A percentile compares a stretch with the other conserved stretches of the same genome.
Conservation (phyloP, 2,888 invertebrate genomes). For the Eupithecia centaureata region DNA sequence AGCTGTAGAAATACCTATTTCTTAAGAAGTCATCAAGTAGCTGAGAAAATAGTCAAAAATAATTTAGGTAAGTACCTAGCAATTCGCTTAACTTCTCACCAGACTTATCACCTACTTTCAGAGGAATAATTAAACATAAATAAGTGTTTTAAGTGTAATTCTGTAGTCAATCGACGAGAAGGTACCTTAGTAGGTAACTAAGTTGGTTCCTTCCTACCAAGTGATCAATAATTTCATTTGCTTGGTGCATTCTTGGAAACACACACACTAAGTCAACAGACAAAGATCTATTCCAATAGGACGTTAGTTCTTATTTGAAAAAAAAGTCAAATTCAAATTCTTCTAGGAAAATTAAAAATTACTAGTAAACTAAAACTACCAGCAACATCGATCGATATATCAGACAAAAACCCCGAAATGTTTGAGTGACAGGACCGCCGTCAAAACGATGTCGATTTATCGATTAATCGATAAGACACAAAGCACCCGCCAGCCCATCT, state of each 20-base stretch:
- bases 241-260: neutral
- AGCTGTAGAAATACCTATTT: neutral
- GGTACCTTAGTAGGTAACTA: neutral
- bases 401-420: conserved; percentile 73
- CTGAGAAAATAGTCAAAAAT: neutral
- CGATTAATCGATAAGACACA: conserved; percentile 77
- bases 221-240: neutral
- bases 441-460: conserved; percentile 75
- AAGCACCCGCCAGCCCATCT: conserved; percentile 77
- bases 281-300: neutral
- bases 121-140: neutral
- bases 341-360: conserved; percentile 1
- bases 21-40: neutral
- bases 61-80: neutral
- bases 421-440: conserved; percentile 83
- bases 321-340: neutral
- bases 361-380: conserved; percentile 42
- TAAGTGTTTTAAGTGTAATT: neutral
- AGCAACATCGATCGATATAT: conserved; percentile 67
- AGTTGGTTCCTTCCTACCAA: too few relatives aligned
- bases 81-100: neutral
- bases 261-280: too few relatives aligned
- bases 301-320: neutral
- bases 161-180: neutral
- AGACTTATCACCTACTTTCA: neutral